Evolutionary conservation across 2,797 vertebrate genomes (phyloP).

Genomic region (Carcharodon carcharias): DNA sequence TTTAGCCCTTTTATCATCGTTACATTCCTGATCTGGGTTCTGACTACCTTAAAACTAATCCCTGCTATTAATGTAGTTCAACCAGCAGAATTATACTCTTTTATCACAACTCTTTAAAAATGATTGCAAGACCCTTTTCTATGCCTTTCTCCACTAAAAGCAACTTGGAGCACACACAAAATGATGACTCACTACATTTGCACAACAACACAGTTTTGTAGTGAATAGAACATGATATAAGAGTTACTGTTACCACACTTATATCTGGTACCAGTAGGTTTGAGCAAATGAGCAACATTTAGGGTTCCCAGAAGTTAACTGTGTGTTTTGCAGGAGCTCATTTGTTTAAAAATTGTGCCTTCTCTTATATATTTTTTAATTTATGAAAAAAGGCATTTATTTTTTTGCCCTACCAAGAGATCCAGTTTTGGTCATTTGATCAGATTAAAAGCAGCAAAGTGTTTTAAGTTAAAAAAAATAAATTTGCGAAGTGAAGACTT

Average conservation of each 20-base stretch:
- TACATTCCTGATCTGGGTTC: conserved; percentile 32
- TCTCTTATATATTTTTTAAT: conserved; percentile 22
- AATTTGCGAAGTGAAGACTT: background rate
- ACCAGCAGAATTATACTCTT: background rate
- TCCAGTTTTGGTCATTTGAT: conserved; percentile 17
- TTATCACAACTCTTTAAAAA: conserved; percentile 2
- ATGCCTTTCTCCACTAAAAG: conserved; percentile 13
- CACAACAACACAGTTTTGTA: conserved; percentile 1
- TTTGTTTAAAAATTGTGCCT: conserved; percentile 30
- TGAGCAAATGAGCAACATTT: conserved; percentile 9
- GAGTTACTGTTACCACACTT: background rate
- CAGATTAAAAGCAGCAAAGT: conserved; percentile 21
- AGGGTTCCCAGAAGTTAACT: background rate
- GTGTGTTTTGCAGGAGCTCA: conserved; percentile 1
- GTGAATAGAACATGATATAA: background rate
- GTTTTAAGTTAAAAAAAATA: conserved; percentile 14
- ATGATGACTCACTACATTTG: conserved; percentile 5
- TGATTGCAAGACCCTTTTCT: conserved; percentile 17
- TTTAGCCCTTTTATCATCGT: conserved; percentile 43
- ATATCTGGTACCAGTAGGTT: background rate
- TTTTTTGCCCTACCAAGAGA: background rate
- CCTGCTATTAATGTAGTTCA: conserved; percentile 31
- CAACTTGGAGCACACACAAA: conserved; percentile 21
- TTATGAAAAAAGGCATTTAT: conserved; percentile 27
- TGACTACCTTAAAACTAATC: conserved; percentile 8